Evolutionary conservation across 2,797 vertebrate species (phyloP), one percentile per base, ranked within the genome.

Genomic region (Sebastes elongatus): DNA sequence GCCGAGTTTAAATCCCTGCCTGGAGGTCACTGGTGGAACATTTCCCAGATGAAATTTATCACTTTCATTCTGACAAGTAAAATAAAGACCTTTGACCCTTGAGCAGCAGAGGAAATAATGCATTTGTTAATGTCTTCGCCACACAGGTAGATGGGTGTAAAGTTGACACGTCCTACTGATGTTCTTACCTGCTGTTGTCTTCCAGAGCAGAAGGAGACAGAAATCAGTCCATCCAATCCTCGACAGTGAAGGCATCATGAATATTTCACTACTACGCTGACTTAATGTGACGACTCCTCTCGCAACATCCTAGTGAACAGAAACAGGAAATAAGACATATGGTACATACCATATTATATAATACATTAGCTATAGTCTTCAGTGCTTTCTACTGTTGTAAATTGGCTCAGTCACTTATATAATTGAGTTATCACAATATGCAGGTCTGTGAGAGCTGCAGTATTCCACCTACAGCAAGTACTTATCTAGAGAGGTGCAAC

Each of bases 191-290:
- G 87, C 42, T 3, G 60, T 74, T 81, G 55, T 76, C 42, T 33
- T 81, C 72, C 81, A 81, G 20, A 93, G 57, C 52, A 94, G 49
- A 18, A 94, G 71, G 59, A 95, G 84, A 53, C 78, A 93, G 64
- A 91, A 64, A 79, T 93, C 42, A 57, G 71, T 75, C 78, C 86
- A 80, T 32, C 62, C 22, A 7, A 64, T 8, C 32, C 28, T 35
- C 4, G 81, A 78, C 88, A 86, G 60, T 27, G 81, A 90, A 86
- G 82, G 56, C 94, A 90, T 94, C 78, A 11, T 88, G 71, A 71
- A 3, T 22, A n/a, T 57, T 77, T 56, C 4, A 33, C 35, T 14
- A 6, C 22, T 5, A 28, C 16, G 56, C 60, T 75, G 65, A 76
- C 10, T 65, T 65, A 72, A 46, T 63, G 63, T 60, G 32, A 62